phyloP scores from a whole-genome alignment of 37 sponge, comb jelly and placozoan genomes.

The Bolinopsis microptera region DNA sequence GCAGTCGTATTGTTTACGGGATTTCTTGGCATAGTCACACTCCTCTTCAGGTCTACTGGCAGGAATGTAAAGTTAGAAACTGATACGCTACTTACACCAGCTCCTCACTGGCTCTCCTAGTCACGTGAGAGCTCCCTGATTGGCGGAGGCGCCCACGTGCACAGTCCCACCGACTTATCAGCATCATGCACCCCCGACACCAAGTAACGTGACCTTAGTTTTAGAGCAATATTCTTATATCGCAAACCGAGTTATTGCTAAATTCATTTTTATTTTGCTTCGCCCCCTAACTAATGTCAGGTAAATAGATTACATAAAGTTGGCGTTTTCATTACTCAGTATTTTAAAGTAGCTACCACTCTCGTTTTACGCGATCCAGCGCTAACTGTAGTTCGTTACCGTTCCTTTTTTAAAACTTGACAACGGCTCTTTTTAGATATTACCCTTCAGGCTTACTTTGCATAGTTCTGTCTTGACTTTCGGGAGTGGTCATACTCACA shows the following conservation, averaged over 20 bases:
- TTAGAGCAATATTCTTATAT: neutral
- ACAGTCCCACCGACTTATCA: neutral
- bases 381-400: neutral
- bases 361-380: neutral
- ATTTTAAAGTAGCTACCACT: neutral
- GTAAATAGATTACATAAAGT: neutral
- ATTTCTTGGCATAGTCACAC: neutral
- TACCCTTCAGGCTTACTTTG: neutral
- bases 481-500: neutral
- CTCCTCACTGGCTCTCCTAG: neutral
- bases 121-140: neutral
- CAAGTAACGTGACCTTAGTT: neutral
- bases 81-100: constrained; percentile 25
- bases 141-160: neutral
- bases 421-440: neutral
- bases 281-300: constrained; percentile 15
- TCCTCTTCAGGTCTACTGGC: neutral
- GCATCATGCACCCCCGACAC: neutral
- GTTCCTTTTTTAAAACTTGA: neutral
- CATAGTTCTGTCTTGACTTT: neutral
- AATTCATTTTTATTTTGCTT: constrained; percentile 21
- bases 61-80: neutral
- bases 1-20: neutral
- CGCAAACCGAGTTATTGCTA: constrained; percentile 18
- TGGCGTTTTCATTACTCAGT: neutral